These are phyloP conservation scores for Microplitis demolitor DNA, from an alignment of 1,140 invertebrate species.

Conservation along the genomic window DNA sequence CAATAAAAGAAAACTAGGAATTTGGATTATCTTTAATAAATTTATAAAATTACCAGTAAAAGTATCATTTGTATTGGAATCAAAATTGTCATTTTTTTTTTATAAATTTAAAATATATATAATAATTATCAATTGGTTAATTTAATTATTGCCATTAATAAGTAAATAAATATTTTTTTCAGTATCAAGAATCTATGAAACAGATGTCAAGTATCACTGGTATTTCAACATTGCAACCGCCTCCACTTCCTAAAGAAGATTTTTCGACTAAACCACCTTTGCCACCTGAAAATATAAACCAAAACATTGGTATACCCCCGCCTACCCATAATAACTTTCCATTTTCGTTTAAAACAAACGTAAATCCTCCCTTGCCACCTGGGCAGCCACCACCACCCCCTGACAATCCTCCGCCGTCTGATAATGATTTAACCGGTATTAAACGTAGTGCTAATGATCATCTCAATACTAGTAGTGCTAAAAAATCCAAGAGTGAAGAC, in stretches of 20 bases:
- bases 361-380: constrained; percentile 36
- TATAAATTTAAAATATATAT: no score
- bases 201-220: constrained; percentile 52
- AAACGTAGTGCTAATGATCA: constrained; percentile 41
- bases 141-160: no score
- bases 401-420: constrained; percentile 61
- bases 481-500: constrained; percentile 51
- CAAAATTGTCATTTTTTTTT: no score
- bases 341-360: constrained; percentile 40
- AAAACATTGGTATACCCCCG: constrained; percentile 47
- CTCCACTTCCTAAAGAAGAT: constrained; percentile 55
- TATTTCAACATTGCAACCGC: constrained; percentile 52
- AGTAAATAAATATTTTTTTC: constrained; percentile 45
- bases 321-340: constrained; percentile 56
- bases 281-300: constrained; percentile 45
- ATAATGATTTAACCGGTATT: constrained; percentile 38
- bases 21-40: no score
- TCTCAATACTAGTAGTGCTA: constrained; percentile 50
- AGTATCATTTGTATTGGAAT: no score
- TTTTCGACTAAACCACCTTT: constrained; percentile 52
- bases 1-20: no score
- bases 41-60: no score
- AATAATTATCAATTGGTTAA: no score
- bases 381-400: constrained; percentile 58
- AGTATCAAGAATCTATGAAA: constrained; percentile 68